Base-by-base conservation (phyloP, 1,140 invertebrate genomes). In the Macrotrachela quadricornifera region DNA sequence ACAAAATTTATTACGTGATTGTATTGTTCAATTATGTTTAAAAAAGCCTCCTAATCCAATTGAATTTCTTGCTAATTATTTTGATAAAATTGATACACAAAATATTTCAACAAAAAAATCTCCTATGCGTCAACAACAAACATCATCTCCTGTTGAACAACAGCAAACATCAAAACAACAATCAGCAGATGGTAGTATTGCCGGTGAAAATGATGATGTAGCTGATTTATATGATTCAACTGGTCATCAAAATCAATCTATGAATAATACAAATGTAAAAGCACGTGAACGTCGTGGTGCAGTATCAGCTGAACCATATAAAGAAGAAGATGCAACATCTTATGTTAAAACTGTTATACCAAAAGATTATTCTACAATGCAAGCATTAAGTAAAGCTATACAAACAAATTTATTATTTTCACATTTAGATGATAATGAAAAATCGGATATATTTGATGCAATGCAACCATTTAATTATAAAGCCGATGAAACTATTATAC, bases 331-430 rank as follows among this genome's bases (percentile, higher is more conserved):
- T 76, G 88, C 87, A 49, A 84, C 86, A 48, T 90, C 82, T 63
- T 96, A 95, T 72, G 87, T 95, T 41, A 96, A 96, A 73, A 95
- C 95, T 78, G 83, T 95, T 56, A 91, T 99, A 59, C 92, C 94
- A 55, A 99, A 99, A 73, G 92, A 99, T 71, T 95, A 96, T 71
- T 95, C 95, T 69, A 96, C 91, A n/a, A 96, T 95, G 86, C 87
- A 84, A 52, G 85, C 91, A 14, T 72, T 99, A 46, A 87, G 88
- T 55, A 88, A 92, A 67, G 90, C 94, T 16, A 97, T 99, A 60
- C 83, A 84, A 46, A 96, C 92, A 68, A 99, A 97, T 71, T 88
- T 54, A 4, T 74, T 99, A 4, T 99, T 99, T 69, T 82, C 86
- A 46, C 92, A 99, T 74, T 73, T 99, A 63, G 92, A 99, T 71